Base-by-base conservation (phyloP, 2,797 vertebrate species). In the Coluber constrictor region DNA sequence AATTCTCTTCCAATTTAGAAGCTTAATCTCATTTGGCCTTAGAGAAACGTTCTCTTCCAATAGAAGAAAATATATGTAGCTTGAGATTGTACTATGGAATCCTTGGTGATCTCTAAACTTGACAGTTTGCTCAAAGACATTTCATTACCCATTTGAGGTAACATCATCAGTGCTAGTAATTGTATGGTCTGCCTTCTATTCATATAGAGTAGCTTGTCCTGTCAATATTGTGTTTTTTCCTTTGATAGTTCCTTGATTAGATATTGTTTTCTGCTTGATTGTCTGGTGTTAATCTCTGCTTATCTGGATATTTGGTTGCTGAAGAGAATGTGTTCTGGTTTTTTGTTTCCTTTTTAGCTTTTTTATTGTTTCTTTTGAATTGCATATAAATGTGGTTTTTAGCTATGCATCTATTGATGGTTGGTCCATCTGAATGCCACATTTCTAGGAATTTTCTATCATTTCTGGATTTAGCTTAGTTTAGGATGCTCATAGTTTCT, bases 1-100 rank as follows among this genome's bases (percentile, higher is more conserved):
- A 91, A 43, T 59, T 83, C 43, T 86, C 74, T 91, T 91, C 55
- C 27, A 91, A 43, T 91, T 60, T 60, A 91, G 51, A 90, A 70
- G 37, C 25, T 10, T 43, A 27, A 83, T 59, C 25, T 59, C 9
- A 47, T 83, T 90, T 83, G 20, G 20, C n/a, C 56, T 15, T 32
- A 86, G 23, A 74, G 74, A 91, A 59, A 60, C 18, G 6, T 9
- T 86, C 29, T 29, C 43, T 91, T 27, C 74, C 27, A 63, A 63
- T 29, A 63, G 61, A 63, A 63, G 27, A 61, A 0, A 61, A 61
- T 29, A 29, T 63, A 63, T 12, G 11, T 63, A 13, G 61, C 61
- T 29, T 12, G 4, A 29, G 10, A 63, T 63, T 29, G 61, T 29
- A 63, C 27, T 29, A 5, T 29, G 11, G 61, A 29, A 29, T 63